Evolutionary conservation across 2,888 invertebrate species (phyloP), one percentile per base, ranked within the genome.

Genomic region (Microplitis deprimator): DNA sequence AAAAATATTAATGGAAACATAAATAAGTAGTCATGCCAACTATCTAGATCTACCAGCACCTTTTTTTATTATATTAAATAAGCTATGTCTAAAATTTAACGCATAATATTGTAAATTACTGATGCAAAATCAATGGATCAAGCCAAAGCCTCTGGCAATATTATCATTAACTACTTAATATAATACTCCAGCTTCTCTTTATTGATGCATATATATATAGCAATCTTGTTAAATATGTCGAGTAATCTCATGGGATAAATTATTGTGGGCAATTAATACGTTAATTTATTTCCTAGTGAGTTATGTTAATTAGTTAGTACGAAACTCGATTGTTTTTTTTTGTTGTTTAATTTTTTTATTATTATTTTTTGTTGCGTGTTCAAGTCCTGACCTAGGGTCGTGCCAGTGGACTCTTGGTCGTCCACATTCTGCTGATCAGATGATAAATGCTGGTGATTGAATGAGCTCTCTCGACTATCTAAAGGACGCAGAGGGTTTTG

Each of bases 401-500:
- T 75, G 77, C 77, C 80, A 78, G 75, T 75, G 75, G 76, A 74
- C 72, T 80, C 80, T 68, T 80, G 73, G 72, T 80, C 79, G 65
- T 82, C 81, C 76, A 77, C 75, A 77, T 78, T 79, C 73, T 71
- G 70, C 8, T 77, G 72, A 68, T 78, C 67, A 65, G 74, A 77
- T 76, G 82, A 65, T 70, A 78, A 79, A 59, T 78, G 81, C 68
- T 77, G 76, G 50, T 64, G 50, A 29, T 38, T 64, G 67, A 67
- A 62, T 68, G 16, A 68, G 73, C 38, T 67, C 60, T 68, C 67
- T 60, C 60, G 68, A 38, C 73, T 77, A 68, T 81, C 79, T 80
- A 81, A 80, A 75, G 84, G 82, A 76, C 84, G 79, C 62, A 81
- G 76, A 72, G 84, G 83, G 81, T 84, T 82, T 62, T 76, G 76